phyloP scores from a whole-genome alignment of 2,113 vertebrate species.

The Regulus satrapa region DNA sequence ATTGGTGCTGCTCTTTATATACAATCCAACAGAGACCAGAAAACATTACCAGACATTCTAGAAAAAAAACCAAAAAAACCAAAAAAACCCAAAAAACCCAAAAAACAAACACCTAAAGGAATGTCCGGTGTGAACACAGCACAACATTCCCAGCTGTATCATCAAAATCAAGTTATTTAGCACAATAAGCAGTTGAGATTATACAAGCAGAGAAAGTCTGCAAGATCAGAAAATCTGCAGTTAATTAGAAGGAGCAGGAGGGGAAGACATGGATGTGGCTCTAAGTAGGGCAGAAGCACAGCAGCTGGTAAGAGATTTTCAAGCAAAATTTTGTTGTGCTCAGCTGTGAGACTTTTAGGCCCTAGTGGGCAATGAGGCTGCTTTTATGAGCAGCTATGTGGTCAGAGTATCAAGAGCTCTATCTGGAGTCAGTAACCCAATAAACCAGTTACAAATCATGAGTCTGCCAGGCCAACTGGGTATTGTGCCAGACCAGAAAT shows the following conservation, averaged over 20 bases:
- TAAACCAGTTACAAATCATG: background rate
- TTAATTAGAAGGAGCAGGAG: background rate
- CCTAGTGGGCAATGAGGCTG: background rate
- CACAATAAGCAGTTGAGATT: background rate
- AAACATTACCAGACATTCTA: background rate
- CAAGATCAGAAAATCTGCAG: background rate
- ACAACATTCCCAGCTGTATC: background rate
- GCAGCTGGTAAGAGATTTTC: background rate
- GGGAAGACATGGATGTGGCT: background rate
- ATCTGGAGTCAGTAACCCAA: background rate
- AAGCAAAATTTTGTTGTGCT: background rate
- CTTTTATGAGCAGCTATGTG: background rate
- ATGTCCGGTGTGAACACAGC: background rate
- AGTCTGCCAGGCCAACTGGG: background rate
- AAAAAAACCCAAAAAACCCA: too few relatives aligned
- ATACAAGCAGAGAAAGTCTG: background rate
- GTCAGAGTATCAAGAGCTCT: background rate
- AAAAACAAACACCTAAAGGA: background rate
- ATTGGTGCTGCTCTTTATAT: background rate
- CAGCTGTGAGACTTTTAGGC: background rate
- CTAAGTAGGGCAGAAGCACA: rapidly evolving
- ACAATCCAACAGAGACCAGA: background rate
- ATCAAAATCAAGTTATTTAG: background rate
- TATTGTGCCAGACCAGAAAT: background rate
- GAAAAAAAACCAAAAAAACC: background rate